Conservation (phyloP, 2,888 invertebrate species). For the Hydriomena furcata region DNA sequence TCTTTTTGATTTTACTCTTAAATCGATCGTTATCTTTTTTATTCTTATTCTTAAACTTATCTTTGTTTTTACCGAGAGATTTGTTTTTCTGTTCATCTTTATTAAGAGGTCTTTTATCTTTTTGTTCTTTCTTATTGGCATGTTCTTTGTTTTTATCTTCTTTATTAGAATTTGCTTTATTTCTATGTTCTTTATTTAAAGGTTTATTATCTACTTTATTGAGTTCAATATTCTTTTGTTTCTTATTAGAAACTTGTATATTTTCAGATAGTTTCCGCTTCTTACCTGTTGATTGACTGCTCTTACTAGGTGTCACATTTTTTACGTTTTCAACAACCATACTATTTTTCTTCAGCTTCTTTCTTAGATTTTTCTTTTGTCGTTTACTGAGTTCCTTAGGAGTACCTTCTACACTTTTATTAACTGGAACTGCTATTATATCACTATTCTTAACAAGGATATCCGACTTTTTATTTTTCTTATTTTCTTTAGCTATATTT, state of each 20-base stretch:
- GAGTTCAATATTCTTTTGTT: constrained; percentile 5
- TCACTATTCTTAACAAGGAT: constrained; percentile 1
- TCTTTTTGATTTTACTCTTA: constrained; percentile 44
- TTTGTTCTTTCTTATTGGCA: constrained; percentile 36
- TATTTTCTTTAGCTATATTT: not conserved
- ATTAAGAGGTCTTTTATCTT: constrained; percentile 22
- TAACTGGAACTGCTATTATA: not conserved
- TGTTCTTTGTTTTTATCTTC: constrained; percentile 27
- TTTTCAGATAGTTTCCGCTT: constrained; percentile 38
- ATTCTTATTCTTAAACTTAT: constrained; percentile 43
- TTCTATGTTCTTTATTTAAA: constrained; percentile 27
- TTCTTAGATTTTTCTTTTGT: constrained; percentile 46
- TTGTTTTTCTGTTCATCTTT: constrained; percentile 26
- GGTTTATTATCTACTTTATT: constrained; percentile 41
- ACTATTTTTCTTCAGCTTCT: constrained; percentile 41
- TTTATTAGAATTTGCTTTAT: constrained; percentile 24
- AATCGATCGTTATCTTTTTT: constrained; percentile 40
- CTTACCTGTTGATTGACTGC: constrained; percentile 33
- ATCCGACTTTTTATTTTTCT: constrained; percentile 10
- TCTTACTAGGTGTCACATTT: constrained; percentile 49
- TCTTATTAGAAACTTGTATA: constrained; percentile 32
- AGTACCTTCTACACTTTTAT: constrained; percentile 4
- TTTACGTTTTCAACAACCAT: constrained; percentile 51
- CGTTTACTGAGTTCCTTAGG: constrained; percentile 27
- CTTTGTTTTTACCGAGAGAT: constrained; percentile 40